Base-by-base conservation (phyloP, 1,140 invertebrate species). In the Adelges cooleyi region DNA sequence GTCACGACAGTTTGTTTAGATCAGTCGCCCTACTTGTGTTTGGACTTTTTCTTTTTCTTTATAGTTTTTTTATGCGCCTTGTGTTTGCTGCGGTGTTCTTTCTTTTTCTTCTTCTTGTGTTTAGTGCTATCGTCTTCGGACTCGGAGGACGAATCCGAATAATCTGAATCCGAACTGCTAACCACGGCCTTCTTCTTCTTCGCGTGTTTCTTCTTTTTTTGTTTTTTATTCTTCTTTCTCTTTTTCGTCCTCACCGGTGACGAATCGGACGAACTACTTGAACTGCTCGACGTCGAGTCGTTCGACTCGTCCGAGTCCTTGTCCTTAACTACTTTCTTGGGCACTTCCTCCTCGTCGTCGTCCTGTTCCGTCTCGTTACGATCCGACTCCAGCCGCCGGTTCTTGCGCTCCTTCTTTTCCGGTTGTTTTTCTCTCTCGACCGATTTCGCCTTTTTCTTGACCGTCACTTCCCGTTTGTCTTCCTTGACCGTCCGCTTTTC, bases 1-100 rank as follows among this genome's bases (percentile, higher is more conserved):
- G n/a, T n/a, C n/a, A n/a, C n/a, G n/a, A n/a, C n/a, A n/a, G n/a
- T n/a, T n/a, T n/a, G n/a, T n/a, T n/a, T n/a, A n/a, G n/a, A n/a
- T n/a, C n/a, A 22, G 20, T 36, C 13, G 25, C 10, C 25, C 22
- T 50, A 67, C 46, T 36, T 66, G 42, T 69, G 68, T 66, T 71
- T 72, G 20, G 67, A 65, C 67, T 71, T 71, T 66, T 72, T 72
- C 36, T 68, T 68, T 53, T 71, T 72, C 48, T 70, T 71, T 1
- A 68, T 52, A 15, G 69, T 68, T 33, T 51, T 67, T 40, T 69
- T 71, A 38, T 49, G 42, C 3, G 33, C 15, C 49, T 69, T 69
- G 17, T 67, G 67, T 36, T 69, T 71, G 40, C 70, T 69, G 48
- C 70, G 70, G 4, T 71, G 67, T 46, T 69, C 68, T 27, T 67